A percentile compares a stretch with the other conserved stretches of the same genome.
phyloP scores from a whole-genome alignment of 1,140 invertebrate genomes.

The Drosophila carrolli region DNA sequence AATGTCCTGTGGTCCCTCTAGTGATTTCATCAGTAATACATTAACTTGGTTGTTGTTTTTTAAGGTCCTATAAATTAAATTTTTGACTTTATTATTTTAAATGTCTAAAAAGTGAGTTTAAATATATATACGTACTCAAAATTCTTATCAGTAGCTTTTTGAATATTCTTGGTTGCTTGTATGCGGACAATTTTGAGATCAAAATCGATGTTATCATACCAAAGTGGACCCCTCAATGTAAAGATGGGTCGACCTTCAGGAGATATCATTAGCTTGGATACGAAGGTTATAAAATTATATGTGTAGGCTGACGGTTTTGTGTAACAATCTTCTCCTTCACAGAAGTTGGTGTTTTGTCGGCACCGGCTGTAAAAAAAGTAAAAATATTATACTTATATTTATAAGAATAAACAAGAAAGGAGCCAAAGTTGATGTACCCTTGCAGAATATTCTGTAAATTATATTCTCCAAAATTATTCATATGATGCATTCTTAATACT shows the following conservation, averaged over 20 bases:
- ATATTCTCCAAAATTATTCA: too few relatives aligned
- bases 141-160: conserved; percentile 87
- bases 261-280: conserved; percentile 92
- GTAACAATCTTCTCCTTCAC: conserved; percentile 90
- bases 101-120: too few relatives aligned
- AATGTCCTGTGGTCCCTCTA: conserved; percentile 95
- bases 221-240: conserved; percentile 92
- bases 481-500: too few relatives aligned
- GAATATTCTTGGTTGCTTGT: conserved; percentile 87
- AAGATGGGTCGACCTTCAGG: conserved; percentile 89
- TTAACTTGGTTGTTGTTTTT: conserved; percentile 89
- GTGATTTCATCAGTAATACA: conserved; percentile 89
- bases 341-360: conserved; percentile 88
- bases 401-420: too few relatives aligned
- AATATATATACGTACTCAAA: conserved; percentile 86
- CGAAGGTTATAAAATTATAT: conserved; percentile 96
- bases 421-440: too few relatives aligned
- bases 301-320: conserved; percentile 92
- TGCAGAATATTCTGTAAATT: too few relatives aligned
- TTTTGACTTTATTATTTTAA: neutral
- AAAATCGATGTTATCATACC: conserved; percentile 87
- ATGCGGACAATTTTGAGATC: conserved; percentile 50
- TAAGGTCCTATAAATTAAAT: conserved; percentile 81
- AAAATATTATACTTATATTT: neutral
- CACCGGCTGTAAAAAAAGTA: conserved; percentile 89